Base-by-base conservation (phyloP, 2,888 invertebrate genomes). In the Diogma glabrata region DNA sequence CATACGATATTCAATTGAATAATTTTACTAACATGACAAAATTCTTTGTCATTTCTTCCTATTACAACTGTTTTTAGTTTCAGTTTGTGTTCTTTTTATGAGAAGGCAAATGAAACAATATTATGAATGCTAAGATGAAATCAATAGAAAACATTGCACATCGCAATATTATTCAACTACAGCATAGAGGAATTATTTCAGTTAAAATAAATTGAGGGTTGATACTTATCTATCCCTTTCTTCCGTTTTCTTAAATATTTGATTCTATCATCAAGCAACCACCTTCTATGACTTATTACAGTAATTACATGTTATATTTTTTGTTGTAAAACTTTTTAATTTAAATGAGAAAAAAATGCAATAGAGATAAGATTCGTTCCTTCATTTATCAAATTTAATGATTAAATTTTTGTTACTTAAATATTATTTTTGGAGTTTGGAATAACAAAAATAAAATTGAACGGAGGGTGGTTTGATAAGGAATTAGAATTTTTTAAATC, bases 321-420 rank as follows among this genome's bases (percentile, higher is more conserved):
- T n/a, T n/a, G n/a, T n/a, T n/a, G n/a, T n/a, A n/a, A n/a, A n/a
- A n/a, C n/a, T n/a, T n/a, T n/a, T n/a, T n/a, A n/a, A n/a, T n/a
- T n/a, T n/a, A n/a, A n/a, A n/a, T n/a, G n/a, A n/a, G n/a, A n/a
- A n/a, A n/a, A n/a, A n/a, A n/a, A n/a, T n/a, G n/a, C n/a, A n/a
- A n/a, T n/a, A 43, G 43, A 43, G 43, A 43, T 43, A 22, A 22
- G 22, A 22, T 43, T 22, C 43, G n/a, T 43, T 43, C 23, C 43
- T 43, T 43, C 43, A 43, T 43, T 43, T 43, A 43, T 43, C 43
- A 43, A 43, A 43, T 43, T 43, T 43, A 40, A 40, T 40, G 40
- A 40, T 40, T 38, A 16, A 9, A 16, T 6, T 38, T 38, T 16
- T 40, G 12, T 10, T 40, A 19, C 22, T 40, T 40, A 20, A 43